Evolutionary conservation across 2,888 invertebrate species (phyloP).

Genomic region (Choreutis nemorana): DNA sequence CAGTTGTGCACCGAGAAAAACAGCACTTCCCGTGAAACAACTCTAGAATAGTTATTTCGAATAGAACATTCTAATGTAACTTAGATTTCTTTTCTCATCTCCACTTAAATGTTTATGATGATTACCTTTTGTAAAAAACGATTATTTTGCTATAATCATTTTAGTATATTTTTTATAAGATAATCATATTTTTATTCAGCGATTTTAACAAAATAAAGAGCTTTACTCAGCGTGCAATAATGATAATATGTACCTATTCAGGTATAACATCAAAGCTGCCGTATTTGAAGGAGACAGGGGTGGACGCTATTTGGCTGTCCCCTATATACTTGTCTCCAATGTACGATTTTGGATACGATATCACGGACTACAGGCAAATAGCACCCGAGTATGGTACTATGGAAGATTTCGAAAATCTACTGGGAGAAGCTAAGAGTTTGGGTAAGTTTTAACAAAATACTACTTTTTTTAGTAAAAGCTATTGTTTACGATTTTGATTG

Average conservation of each 20-base stretch:
- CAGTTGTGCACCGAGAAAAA: too few species aligned
- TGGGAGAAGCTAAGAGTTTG: constrained; percentile 48
- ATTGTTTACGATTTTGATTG: neutral
- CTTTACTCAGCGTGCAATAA: too few species aligned
- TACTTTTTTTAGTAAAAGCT: neutral
- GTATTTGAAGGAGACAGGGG: constrained; percentile 66
- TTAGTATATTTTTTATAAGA: too few species aligned
- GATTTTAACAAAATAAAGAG: too few species aligned
- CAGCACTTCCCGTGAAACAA: too few species aligned
- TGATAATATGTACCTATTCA: constrained; percentile 11
- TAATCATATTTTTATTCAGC: too few species aligned
- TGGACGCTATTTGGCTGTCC: constrained; percentile 73
- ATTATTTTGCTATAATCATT: too few species aligned
- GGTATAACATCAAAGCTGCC: constrained; percentile 48
- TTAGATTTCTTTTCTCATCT: too few species aligned
- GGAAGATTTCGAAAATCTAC: constrained; percentile 70
- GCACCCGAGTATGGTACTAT: constrained; percentile 75
- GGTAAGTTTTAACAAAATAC: constrained; percentile 29
- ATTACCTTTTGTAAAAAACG: too few species aligned
- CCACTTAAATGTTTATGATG: too few species aligned
- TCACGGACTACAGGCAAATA: constrained; percentile 71
- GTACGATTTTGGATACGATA: constrained; percentile 83
- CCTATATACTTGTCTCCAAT: constrained; percentile 79
- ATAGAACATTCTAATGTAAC: too few species aligned
- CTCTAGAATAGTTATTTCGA: too few species aligned